Percentiles rank a stretch among this genome's conserved stretches.
Evolutionary conservation across 1,140 invertebrate genomes (phyloP).

Genomic region (Zaprionus vittiger): DNA sequence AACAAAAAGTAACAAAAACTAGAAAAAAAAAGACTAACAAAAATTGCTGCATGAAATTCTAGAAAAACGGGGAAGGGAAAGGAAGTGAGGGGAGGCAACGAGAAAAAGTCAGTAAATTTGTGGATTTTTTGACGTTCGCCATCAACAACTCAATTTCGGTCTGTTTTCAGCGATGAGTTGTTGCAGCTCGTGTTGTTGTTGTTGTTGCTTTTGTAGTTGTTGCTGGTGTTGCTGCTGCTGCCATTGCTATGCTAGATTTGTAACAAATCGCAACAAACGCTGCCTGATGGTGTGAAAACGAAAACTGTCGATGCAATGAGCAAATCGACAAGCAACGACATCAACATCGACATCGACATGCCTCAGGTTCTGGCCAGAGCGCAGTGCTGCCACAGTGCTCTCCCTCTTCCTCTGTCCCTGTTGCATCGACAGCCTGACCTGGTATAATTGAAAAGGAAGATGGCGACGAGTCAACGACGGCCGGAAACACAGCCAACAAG

Average conservation of each 20-base stretch:
- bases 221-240: slow-evolving; percentile 6
- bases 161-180: slow-evolving; percentile 31
- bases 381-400: background rate
- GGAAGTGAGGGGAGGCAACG: background rate
- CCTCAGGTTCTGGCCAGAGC: slow-evolving; percentile 26
- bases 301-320: slow-evolving; percentile 61
- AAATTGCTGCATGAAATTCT: slow-evolving; percentile 36
- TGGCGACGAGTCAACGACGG: slow-evolving; percentile 59
- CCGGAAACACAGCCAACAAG: slow-evolving; percentile 68
- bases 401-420: background rate
- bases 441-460: slow-evolving; percentile 79
- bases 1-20: background rate
- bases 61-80: background rate
- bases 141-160: slow-evolving; percentile 73
- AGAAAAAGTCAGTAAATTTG: slow-evolving; percentile 46
- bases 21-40: slow-evolving; percentile 8
- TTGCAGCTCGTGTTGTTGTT: slow-evolving; percentile 3
- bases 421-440: slow-evolving; percentile 13
- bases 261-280: slow-evolving; percentile 70
- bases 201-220: slow-evolving; percentile 2
- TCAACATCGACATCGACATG: slow-evolving; percentile 20
- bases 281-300: slow-evolving; percentile 77
- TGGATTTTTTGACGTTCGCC: slow-evolving; percentile 65
- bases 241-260: slow-evolving; percentile 56
- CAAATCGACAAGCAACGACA: slow-evolving; percentile 52